Evolutionary conservation across 1,140 invertebrate genomes (phyloP).

Genomic region (Zaprionus africanus): DNA sequence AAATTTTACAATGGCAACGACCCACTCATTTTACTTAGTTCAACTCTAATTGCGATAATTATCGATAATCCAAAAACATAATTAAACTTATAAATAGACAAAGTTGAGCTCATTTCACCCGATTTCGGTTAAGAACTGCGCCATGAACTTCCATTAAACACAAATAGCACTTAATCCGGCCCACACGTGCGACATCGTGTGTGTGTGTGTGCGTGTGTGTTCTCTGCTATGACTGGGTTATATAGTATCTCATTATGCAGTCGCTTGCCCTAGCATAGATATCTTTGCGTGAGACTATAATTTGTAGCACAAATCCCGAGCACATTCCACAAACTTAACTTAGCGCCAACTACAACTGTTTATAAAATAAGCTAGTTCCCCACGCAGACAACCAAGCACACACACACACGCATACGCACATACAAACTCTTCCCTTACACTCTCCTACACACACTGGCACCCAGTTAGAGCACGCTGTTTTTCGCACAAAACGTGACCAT

Average conservation of each 20-base stretch:
- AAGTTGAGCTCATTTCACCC: neutral
- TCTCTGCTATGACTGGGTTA: neutral
- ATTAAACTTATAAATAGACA: neutral
- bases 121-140: neutral
- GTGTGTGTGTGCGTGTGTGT: neutral
- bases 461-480: slow-evolving; percentile 25
- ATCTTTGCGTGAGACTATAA: slow-evolving; percentile 5
- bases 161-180: neutral
- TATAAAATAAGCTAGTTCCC: slow-evolving; percentile 42
- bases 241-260: slow-evolving; percentile 12
- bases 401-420: slow-evolving; percentile 17
- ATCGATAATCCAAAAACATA: neutral
- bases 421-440: neutral
- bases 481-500: slow-evolving; percentile 66
- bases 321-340: slow-evolving; percentile 20
- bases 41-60: neutral
- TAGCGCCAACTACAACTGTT: slow-evolving; percentile 14
- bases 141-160: slow-evolving; percentile 1
- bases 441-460: slow-evolving; percentile 8
- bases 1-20: neutral
- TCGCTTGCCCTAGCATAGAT: neutral
- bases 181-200: neutral
- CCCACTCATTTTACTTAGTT: neutral
- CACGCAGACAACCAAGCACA: slow-evolving; percentile 6
- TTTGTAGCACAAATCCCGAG: slow-evolving; percentile 7